Evolutionary conservation across 2,888 invertebrate species (phyloP).

Genomic region (Orgyia antiqua): DNA sequence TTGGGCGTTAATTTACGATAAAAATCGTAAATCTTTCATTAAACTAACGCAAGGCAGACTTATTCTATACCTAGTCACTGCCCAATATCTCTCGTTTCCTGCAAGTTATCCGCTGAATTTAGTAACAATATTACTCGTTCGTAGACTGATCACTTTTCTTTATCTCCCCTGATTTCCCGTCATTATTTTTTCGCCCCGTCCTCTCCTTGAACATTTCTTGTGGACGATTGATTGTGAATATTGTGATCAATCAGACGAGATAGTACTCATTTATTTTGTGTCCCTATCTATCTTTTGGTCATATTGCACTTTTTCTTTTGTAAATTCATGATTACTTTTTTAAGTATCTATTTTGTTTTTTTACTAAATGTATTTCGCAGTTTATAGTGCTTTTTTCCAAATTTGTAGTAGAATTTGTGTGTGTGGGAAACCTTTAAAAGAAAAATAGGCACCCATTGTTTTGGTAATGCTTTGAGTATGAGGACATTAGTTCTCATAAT

Average conservation of each 20-base stretch:
- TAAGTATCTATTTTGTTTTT: not conserved
- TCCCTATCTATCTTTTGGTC: constrained; percentile 34
- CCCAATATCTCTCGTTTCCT: too few species aligned
- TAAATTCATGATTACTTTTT: too few species aligned
- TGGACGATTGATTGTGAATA: constrained; percentile 52
- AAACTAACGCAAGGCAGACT: too few species aligned
- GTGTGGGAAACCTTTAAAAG: too few species aligned
- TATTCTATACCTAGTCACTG: too few species aligned
- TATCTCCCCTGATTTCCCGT: constrained; percentile 50
- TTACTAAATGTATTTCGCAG: not conserved
- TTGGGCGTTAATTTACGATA: too few species aligned
- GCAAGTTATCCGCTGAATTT: constrained; percentile 31
- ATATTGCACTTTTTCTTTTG: constrained; percentile 2
- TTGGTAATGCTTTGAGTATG: too few species aligned
- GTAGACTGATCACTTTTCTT: constrained; percentile 34
- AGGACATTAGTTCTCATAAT: too few species aligned
- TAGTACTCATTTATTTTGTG: constrained; percentile 43
- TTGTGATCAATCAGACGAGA: constrained; percentile 50
- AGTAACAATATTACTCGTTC: constrained; percentile 42
- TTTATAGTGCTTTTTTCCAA: not conserved
- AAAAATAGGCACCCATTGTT: too few species aligned
- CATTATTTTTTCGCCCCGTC: constrained; percentile 56
- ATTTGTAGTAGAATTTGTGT: too few species aligned
- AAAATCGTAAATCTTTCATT: too few species aligned
- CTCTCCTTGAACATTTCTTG: constrained; percentile 36